Base-by-base conservation (phyloP, 30 jellyfish, hydroid and myxozoan species). In the Rhopilema esculentum region DNA sequence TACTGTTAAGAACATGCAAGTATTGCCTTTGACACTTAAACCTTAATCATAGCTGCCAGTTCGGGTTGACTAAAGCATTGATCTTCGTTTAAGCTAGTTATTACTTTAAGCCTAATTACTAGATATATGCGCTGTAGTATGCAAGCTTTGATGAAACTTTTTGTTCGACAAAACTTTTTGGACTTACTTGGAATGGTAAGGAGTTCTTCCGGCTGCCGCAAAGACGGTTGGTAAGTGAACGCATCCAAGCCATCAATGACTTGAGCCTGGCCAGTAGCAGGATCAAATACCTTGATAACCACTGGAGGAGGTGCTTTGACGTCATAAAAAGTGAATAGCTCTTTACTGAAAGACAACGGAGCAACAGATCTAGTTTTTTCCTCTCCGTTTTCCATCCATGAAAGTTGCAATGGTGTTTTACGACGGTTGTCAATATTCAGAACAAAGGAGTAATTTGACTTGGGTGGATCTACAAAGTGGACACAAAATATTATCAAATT, bases 201-300 rank as follows among this genome's bases (percentile, higher is more conserved):
- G 27, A 23, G 67, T 17, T 53, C 24, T 65, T 27, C 79, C 1
- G 88, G 88, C 15, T 31, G 24, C 16, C 25, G 65, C 16, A 78
- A 40, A 31, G 79, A 75, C 4, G 88, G 88, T 33, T 78, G 88
- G 68, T 21, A 78, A n/a, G 78, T 26, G 79, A 78, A 78, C 12
- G 23, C 33, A 20, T 53, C 79, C 66, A 9, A 18, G 19, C 50
- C 50, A 7, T 64, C 76, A 20, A 78, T 62, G 12, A 51, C 30
- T 16, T 40, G 18, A n/a, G 57, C 71, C 9, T 57, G 25, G 32
- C 65, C 32, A 51, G 88, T 22, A 22, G 49, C 88, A 62, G 79
- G 67, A 28, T 78, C 88, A 30, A 57, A 27, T 6, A 78, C 26
- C 21, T 16, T 53, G 15, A 78, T 66, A 21, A 27, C 27, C 21